phyloP scores from a whole-genome alignment of 1,140 invertebrate species.

The Anthonomus grandis region DNA sequence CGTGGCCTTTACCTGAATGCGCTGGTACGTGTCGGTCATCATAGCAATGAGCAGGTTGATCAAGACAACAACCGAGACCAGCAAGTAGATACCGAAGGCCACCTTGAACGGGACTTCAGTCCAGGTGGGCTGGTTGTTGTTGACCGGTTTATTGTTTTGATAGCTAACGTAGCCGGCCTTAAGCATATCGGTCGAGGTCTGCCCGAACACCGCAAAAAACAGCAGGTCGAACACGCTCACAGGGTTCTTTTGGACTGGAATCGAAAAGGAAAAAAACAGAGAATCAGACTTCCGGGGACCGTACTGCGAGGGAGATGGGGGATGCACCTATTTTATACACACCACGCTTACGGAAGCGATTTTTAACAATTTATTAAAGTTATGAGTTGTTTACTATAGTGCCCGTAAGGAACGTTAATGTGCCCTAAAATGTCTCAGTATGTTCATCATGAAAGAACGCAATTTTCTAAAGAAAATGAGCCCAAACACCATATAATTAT shows the following conservation, averaged over 20 bases:
- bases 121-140: conserved; percentile 65
- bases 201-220: conserved; percentile 98
- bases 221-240: conserved; percentile 92
- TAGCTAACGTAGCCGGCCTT: conserved; percentile 52
- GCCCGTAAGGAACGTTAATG: too few species aligned
- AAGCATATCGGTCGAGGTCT: conserved; percentile 83
- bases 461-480: too few species aligned
- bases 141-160: conserved; percentile 51
- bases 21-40: conserved; percentile 99
- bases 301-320: too few species aligned
- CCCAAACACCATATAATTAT: too few species aligned
- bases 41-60: conserved; percentile 99
- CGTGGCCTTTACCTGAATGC: conserved; percentile 84
- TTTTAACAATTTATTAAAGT: too few species aligned
- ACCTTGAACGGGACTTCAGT: conserved; percentile 78
- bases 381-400: too few species aligned
- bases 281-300: too few species aligned
- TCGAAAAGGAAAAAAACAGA: conserved; percentile 60
- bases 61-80: conserved; percentile 96
- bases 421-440: too few species aligned
- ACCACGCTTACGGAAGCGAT: too few species aligned
- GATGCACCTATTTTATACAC: too few species aligned
- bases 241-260: conserved; percentile 78
- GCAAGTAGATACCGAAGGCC: conserved; percentile 90
- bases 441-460: too few species aligned